Percentiles rank a stretch among this genome's conserved stretches.
Evolutionary conservation across 2,888 invertebrate genomes (phyloP).

Genomic region (Morpho achilles): DNA sequence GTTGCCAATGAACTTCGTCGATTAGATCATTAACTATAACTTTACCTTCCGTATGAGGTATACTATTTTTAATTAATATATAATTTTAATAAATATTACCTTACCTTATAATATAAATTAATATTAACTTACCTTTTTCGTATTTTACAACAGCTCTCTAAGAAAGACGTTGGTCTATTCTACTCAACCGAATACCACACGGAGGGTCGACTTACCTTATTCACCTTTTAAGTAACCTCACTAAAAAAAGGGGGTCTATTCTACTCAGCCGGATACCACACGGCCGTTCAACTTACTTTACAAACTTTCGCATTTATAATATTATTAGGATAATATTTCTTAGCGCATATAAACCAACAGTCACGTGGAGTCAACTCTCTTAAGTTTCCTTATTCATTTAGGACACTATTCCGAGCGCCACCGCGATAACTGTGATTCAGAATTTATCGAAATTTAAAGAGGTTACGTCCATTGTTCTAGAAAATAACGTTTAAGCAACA

Average conservation of each 20-base stretch:
- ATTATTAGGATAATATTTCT: too few relatives aligned
- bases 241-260: too few relatives aligned
- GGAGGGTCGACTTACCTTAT: too few relatives aligned
- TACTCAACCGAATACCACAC: too few relatives aligned
- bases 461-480: constrained; percentile 25
- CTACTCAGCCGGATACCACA: too few relatives aligned
- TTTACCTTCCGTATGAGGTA: neutral
- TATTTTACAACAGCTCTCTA: too few relatives aligned
- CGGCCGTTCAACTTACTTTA: too few relatives aligned
- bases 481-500: constrained; percentile 22
- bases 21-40: neutral
- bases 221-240: too few relatives aligned
- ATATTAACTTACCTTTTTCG: too few relatives aligned
- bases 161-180: too few relatives aligned
- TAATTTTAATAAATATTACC: neutral
- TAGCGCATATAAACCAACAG: neutral
- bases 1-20: constrained; percentile 7
- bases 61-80: constrained; percentile 1
- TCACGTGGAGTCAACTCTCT: neutral
- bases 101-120: too few relatives aligned
- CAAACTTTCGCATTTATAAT: too few relatives aligned
- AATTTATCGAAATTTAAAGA: constrained; percentile 30
- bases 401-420: constrained; percentile 15
- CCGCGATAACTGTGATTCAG: constrained; percentile 27
- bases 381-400: neutral